Evolutionary conservation across 2,113 vertebrate species (phyloP).

Genomic region (Gymnorhina tibicen): DNA sequence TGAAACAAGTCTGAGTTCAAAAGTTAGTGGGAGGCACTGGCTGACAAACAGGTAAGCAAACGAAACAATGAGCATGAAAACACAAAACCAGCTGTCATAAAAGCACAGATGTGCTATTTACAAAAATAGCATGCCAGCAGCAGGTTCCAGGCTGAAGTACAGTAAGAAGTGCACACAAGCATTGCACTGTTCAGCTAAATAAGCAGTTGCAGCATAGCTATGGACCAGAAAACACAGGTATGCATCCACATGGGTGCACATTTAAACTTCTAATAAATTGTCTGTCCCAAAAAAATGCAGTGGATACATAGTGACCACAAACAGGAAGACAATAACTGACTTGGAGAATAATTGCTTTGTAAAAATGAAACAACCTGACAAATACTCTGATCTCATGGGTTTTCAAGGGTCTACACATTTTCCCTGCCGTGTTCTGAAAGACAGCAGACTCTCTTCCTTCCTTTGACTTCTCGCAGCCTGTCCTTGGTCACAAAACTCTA

Average conservation of each 20-base stretch:
- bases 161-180: neutral
- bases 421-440: neutral
- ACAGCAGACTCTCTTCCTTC: neutral
- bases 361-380: neutral
- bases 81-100: neutral
- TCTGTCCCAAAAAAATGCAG: neutral
- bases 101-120: neutral
- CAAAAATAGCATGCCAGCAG: neutral
- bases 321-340: neutral
- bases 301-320: neutral
- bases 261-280: neutral
- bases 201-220: neutral
- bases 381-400: neutral
- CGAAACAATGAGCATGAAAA: neutral
- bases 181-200: neutral
- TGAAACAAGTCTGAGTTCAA: neutral
- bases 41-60: neutral
- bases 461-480: neutral
- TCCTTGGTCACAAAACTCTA: constrained; percentile 31
- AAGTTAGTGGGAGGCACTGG: neutral
- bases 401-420: neutral
- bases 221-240: neutral
- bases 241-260: neutral
- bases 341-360: neutral
- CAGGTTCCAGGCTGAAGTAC: neutral